Conservation (phyloP, 2,888 invertebrate species). For the Smittia aterrima region DNA sequence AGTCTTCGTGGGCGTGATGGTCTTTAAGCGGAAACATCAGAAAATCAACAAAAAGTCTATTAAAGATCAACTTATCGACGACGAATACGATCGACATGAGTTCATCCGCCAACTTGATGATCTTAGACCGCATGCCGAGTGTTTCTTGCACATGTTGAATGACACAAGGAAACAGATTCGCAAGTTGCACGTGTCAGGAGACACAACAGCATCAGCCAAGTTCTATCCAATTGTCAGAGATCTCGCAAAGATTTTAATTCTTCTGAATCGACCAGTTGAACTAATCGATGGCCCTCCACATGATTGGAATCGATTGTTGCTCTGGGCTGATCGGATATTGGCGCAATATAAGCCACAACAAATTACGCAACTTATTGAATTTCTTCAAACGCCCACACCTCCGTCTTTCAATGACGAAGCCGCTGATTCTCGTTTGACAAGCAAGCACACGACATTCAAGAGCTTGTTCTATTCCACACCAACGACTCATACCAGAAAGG, state of each 20-base stretch:
- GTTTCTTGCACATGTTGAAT: constrained; percentile 78
- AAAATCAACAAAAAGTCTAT: constrained; percentile 48
- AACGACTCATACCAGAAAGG: constrained; percentile 42
- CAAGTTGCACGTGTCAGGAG: constrained; percentile 70
- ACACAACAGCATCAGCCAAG: constrained; percentile 70
- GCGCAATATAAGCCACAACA: constrained; percentile 70
- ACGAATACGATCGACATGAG: constrained; percentile 62
- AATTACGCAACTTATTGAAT: constrained; percentile 74
- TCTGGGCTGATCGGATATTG: constrained; percentile 76
- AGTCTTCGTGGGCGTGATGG: constrained; percentile 56
- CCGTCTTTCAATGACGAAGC: constrained; percentile 43
- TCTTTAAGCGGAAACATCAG: constrained; percentile 52
- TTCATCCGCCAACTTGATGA: constrained; percentile 65
- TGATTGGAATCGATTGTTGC: constrained; percentile 78
- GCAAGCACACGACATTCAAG: constrained; percentile 47
- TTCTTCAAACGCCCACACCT: constrained; percentile 64
- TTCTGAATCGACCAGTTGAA: constrained; percentile 71
- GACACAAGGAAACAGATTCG: constrained; percentile 80
- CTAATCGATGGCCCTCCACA: constrained; percentile 71
- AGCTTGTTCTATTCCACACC: constrained; percentile 42
- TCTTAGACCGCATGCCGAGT: constrained; percentile 71
- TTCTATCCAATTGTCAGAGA: constrained; percentile 71
- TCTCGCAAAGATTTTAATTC: constrained; percentile 75
- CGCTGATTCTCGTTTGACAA: constrained; percentile 45
- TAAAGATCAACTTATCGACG: constrained; percentile 54